Evolutionary conservation across 2,888 invertebrate species (phyloP).

Genomic region (Orchesellides sinensis): DNA sequence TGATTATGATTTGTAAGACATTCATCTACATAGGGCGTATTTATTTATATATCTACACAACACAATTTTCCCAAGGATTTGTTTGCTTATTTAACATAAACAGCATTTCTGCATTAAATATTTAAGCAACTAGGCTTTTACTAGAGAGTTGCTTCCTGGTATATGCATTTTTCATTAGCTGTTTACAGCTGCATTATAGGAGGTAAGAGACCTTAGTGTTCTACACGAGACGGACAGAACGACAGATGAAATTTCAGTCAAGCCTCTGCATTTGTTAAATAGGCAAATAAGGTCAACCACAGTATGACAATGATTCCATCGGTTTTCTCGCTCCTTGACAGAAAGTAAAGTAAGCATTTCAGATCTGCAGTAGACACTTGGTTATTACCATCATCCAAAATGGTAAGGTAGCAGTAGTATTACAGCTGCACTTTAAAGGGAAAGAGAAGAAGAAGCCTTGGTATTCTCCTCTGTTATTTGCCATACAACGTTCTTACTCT

Average conservation of each 20-base stretch:
- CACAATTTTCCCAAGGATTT: too few species aligned
- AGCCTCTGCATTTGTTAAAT: slow-evolving; percentile 47
- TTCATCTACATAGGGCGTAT: too few species aligned
- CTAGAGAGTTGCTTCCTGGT: too few species aligned
- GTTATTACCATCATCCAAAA: slow-evolving; percentile 26
- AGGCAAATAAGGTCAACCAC: slow-evolving; percentile 68
- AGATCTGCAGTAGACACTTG: slow-evolving; percentile 54
- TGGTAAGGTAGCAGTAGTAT: too few species aligned
- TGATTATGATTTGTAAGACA: too few species aligned
- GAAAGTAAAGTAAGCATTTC: slow-evolving; percentile 26
- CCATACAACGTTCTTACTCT: slow-evolving; percentile 29
- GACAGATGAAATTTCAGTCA: slow-evolving; percentile 40
- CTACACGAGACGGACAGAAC: slow-evolving; percentile 31
- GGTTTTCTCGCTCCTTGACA: slow-evolving; percentile 21
- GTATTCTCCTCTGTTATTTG: slow-evolving; percentile 27
- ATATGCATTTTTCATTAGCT: too few species aligned
- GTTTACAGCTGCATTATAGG: too few species aligned
- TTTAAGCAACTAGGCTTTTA: too few species aligned
- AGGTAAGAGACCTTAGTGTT: too few species aligned
- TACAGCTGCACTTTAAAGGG: neutral
- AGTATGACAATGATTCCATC: slow-evolving; percentile 53
- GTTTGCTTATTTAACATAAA: too few species aligned
- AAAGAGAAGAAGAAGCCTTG: slow-evolving; percentile 18
- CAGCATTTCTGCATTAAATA: too few species aligned
- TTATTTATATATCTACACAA: too few species aligned